phyloP scores from a whole-genome alignment of 2,113 vertebrate genomes.

The Etia nguti region DNA sequence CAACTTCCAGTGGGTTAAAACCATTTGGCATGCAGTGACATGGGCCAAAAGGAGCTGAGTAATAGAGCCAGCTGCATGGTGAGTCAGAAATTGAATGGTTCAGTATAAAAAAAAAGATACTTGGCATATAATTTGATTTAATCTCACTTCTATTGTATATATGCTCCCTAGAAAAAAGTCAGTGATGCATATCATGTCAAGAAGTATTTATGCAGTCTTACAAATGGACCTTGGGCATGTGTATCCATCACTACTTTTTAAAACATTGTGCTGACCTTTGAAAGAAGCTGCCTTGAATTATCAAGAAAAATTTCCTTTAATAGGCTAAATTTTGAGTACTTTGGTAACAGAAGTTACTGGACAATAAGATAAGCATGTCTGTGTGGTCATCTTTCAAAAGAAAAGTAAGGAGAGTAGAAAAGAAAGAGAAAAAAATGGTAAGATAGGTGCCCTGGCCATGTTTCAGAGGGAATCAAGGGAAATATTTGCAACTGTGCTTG shows the following conservation, averaged over 20 bases:
- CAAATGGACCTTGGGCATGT: not conserved
- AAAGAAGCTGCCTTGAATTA: not conserved
- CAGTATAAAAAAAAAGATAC: not conserved
- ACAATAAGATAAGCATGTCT: not conserved
- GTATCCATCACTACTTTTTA: not conserved
- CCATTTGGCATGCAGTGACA: not conserved
- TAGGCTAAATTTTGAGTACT: not conserved
- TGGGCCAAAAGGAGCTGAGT: not conserved
- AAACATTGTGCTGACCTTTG: not conserved
- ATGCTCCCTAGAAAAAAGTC: not conserved
- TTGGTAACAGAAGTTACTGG: not conserved
- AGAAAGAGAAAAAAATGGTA: not conserved
- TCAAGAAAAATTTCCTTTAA: rapidly evolving
- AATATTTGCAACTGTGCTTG: not conserved
- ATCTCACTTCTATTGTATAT: not conserved
- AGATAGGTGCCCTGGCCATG: not conserved
- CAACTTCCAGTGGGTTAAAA: not conserved
- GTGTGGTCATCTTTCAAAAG: not conserved
- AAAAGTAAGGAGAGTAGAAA: not conserved
- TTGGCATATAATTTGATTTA: not conserved
- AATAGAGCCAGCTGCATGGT: constrained; percentile 4
- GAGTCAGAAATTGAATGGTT: not conserved
- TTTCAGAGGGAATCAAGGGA: not conserved
- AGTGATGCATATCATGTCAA: not conserved
- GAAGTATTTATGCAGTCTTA: not conserved